Base-by-base conservation (phyloP, 2,797 vertebrate genomes). In the Bothrops alternatus region DNA sequence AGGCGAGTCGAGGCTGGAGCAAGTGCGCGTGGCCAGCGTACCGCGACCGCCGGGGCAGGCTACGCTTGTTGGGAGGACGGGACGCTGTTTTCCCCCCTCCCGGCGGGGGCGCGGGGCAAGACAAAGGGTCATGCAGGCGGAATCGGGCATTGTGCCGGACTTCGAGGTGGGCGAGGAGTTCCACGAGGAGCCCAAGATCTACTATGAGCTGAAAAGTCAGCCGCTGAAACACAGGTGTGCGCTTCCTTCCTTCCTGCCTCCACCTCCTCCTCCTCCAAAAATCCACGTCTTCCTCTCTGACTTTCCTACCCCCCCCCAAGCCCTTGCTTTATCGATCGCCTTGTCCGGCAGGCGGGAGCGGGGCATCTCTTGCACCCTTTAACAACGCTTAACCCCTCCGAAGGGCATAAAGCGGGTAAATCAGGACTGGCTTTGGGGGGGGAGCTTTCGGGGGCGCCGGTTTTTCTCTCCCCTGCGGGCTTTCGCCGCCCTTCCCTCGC, bases 201-300 rank as follows among this genome's bases (percentile, higher is more conserved):
- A 99, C 96, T 99, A 99, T 98, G 99, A 99, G 97, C 96, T 99
- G 97, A 99, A 99, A 97, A 99, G 99, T 97, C 99, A 99, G 95
- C 99, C 99, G n/a, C 96, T 99, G 95, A 98, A 98, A 97, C 98
- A 97, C 98, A 99, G 99, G 99, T 99, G 98, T 98, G 99, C 97
- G 95, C 57, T 1, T 11, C 20, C 28, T 7, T 6, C 13, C 1
- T 1, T 6, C 18, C 56, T n/a, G 32, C 42, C 7, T 25, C 14
- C 53, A 28, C 11, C 5, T 32, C 60, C 82, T 25, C 4, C 2
- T 58, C n/a, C 6, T 7, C 69, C 6, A 0, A 2, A 78, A 42
- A 23, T 11, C 37, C 73, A 87, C 53, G 18, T 37, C 10, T 53
- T 28, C 1, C 25, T 55, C 13, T 25, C 26, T 8, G 2, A 26